Conservation (phyloP, 1,140 invertebrate species). For the Drosophila baimaii region DNA sequence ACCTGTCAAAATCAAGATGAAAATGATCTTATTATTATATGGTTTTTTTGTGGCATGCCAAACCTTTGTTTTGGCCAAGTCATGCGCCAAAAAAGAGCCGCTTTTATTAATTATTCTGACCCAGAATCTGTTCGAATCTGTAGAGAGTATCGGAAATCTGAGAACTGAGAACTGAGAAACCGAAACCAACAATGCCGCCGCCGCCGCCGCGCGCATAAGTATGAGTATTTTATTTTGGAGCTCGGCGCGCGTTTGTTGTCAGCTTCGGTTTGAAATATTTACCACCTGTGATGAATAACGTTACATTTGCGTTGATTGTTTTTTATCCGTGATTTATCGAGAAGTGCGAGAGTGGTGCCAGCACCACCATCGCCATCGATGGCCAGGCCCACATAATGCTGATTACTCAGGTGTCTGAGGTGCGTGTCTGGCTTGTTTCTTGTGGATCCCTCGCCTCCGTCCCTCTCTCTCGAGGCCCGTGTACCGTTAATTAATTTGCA, state of each 20-base stretch:
- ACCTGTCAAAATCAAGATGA: slow-evolving; percentile 18
- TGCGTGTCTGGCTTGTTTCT: slow-evolving; percentile 42
- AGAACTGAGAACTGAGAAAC: slow-evolving; percentile 31
- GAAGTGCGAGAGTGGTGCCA: slow-evolving; percentile 55
- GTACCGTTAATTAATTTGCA: slow-evolving; percentile 83
- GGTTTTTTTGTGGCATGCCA: slow-evolving; percentile 8
- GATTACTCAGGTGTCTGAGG: slow-evolving; percentile 76
- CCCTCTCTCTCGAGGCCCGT: slow-evolving; percentile 44
- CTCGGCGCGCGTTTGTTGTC: slow-evolving; percentile 78
- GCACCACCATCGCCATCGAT: slow-evolving; percentile 34
- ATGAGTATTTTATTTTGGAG: slow-evolving; percentile 31
- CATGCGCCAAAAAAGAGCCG: slow-evolving; percentile 66
- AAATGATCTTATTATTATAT: slow-evolving; percentile 22
- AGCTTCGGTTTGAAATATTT: slow-evolving; percentile 70
- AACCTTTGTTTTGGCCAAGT: slow-evolving; percentile 60
- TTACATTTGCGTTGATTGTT: slow-evolving; percentile 76
- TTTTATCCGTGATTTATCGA: slow-evolving; percentile 74
- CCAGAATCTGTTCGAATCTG: slow-evolving; percentile 60
- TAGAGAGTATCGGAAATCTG: slow-evolving; percentile 49
- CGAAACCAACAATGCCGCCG: slow-evolving; percentile 28
- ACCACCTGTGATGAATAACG: slow-evolving; percentile 83
- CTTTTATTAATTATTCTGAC: slow-evolving; percentile 80
- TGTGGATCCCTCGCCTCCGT: slow-evolving; percentile 5
- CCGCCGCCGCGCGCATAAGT: slow-evolving; percentile 3
- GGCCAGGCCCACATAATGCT: slow-evolving; percentile 76